Conservation (phyloP, 2,113 vertebrate genomes). For the Neogobius melanostomus region DNA sequence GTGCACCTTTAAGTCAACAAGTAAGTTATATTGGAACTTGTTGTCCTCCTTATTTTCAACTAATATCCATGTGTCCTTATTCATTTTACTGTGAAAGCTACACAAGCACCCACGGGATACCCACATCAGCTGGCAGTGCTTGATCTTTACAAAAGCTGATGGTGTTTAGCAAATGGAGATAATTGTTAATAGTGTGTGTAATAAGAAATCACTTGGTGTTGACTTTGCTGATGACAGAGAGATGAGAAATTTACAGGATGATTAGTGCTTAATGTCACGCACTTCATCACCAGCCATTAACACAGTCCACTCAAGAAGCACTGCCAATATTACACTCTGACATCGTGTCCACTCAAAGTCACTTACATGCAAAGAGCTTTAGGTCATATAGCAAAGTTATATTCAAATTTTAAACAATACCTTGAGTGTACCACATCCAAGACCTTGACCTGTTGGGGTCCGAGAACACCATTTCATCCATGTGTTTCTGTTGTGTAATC, state of each 20-base stretch:
- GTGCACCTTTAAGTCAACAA: too few species aligned
- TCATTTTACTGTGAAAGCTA: not conserved
- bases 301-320: not conserved
- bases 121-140: not conserved
- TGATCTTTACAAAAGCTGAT: not conserved
- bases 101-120: not conserved
- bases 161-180: constrained; percentile 6
- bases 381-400: too few species aligned
- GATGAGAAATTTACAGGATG: constrained; percentile 1
- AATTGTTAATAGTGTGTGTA: not conserved
- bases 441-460: too few species aligned
- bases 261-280: constrained; percentile 3
- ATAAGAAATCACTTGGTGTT: not conserved
- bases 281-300: not conserved
- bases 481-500: too few species aligned
- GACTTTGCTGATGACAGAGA: not conserved
- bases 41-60: too few species aligned
- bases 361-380: too few species aligned
- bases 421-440: too few species aligned
- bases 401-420: too few species aligned
- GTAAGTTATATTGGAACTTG: too few species aligned
- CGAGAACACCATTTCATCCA: too few species aligned
- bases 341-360: too few species aligned
- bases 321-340: too few species aligned
- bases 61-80: not conserved